Percentiles rank a stretch among this genome's conserved stretches.
These are phyloP conservation scores for Furcula furcula DNA, from an alignment of 2,888 invertebrate genomes.

Conservation along the genomic window DNA sequence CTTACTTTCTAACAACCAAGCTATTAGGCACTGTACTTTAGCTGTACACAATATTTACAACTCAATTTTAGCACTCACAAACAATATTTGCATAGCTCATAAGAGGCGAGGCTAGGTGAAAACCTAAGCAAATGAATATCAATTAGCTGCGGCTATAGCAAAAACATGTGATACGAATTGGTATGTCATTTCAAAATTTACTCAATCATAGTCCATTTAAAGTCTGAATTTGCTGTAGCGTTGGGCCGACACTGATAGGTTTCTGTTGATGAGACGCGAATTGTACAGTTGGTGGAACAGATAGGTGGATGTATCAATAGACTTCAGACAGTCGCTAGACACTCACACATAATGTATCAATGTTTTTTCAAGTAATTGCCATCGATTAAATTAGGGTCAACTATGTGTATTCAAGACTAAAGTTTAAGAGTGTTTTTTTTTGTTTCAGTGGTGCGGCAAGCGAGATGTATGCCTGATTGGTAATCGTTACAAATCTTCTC, in stretches of 20 bases:
- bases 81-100: conserved; percentile 9
- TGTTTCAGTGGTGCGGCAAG: no score
- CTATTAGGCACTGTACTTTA: neutral
- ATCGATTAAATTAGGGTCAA: neutral
- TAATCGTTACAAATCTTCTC: no score
- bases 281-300: conserved; percentile 27
- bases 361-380: conserved; percentile 1
- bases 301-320: conserved; percentile 8
- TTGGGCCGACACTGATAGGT: neutral
- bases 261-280: neutral
- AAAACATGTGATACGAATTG: neutral
- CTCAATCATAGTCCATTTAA: neutral
- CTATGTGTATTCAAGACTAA: no score
- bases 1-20: neutral
- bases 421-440: no score
- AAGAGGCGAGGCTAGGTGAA: conserved; percentile 21
- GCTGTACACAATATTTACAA: conserved; percentile 4
- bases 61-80: conserved; percentile 13
- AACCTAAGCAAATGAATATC: conserved; percentile 16
- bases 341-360: conserved; percentile 2
- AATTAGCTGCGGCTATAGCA: neutral
- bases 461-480: no score
- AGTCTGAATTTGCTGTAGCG: neutral
- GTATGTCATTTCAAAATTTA: neutral
- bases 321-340: conserved; percentile 19